Percentiles rank a stretch among this genome's conserved stretches.
Evolutionary conservation across 1,140 invertebrate genomes (phyloP).

Genomic region (Metopolophium dirhodum): DNA sequence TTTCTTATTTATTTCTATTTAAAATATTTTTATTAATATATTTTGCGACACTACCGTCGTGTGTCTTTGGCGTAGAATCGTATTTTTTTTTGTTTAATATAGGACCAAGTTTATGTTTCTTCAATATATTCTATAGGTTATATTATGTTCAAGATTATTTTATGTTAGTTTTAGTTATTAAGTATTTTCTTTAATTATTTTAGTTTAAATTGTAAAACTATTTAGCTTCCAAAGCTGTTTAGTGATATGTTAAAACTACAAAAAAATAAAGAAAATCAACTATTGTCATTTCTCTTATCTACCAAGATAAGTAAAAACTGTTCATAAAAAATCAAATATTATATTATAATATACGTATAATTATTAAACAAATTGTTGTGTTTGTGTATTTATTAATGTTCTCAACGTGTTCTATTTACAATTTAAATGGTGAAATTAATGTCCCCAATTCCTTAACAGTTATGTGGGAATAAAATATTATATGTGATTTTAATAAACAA

Average conservation of each 20-base stretch:
- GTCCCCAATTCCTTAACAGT: not conserved
- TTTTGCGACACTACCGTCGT: not conserved
- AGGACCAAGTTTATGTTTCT: slow-evolving; percentile 44
- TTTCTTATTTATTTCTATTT: slow-evolving; percentile 56
- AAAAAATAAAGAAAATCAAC: slow-evolving; percentile 41
- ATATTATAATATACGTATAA: slow-evolving; percentile 42
- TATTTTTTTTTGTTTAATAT: slow-evolving; percentile 53
- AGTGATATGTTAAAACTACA: slow-evolving; percentile 13
- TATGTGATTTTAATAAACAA: not conserved
- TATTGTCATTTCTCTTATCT: slow-evolving; percentile 42
- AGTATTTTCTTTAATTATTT: slow-evolving; percentile 24
- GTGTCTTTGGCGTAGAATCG: slow-evolving; percentile 44
- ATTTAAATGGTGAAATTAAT: not conserved
- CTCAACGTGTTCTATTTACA: not conserved
- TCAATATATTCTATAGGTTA: slow-evolving; percentile 42
- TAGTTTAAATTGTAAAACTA: slow-evolving; percentile 31
- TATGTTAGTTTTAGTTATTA: slow-evolving; percentile 45
- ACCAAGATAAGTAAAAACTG: slow-evolving; percentile 43
- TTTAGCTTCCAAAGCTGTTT: not conserved
- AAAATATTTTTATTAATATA: slow-evolving; percentile 48
- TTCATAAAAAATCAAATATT: slow-evolving; percentile 56
- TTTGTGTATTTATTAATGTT: slow-evolving; percentile 5
- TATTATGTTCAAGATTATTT: slow-evolving; percentile 43
- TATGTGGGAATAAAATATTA: not conserved
- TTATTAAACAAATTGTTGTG: slow-evolving; percentile 16